Conservation (phyloP, 2,113 vertebrate genomes). For the Cottus gobio region DNA sequence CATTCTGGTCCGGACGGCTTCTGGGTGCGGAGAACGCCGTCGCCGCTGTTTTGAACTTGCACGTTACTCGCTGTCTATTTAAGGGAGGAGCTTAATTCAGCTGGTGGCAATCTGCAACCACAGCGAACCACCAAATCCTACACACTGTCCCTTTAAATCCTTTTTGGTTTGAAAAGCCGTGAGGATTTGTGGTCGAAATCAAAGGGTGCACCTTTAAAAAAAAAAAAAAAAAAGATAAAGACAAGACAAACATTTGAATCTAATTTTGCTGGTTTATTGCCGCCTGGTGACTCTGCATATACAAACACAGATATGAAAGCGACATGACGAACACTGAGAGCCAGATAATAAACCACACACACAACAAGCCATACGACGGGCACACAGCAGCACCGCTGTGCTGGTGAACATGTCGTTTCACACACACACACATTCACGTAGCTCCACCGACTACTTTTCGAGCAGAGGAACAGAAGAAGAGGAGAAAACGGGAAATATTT, state of each 20-base stretch:
- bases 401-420: slow-evolving; percentile 6
- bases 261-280: not conserved
- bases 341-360: slow-evolving; percentile 19
- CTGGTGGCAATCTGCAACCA: too few species aligned
- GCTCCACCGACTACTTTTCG: slow-evolving; percentile 11
- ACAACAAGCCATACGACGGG: slow-evolving; percentile 60
- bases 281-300: slow-evolving; percentile 38
- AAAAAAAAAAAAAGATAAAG: not conserved
- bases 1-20: too few species aligned
- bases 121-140: too few species aligned
- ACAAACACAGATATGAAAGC: not conserved
- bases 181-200: not conserved
- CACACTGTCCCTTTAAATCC: not conserved
- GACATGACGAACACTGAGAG: slow-evolving; percentile 18
- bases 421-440: slow-evolving; percentile 39
- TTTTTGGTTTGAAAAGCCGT: not conserved
- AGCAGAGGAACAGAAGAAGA: slow-evolving; percentile 34
- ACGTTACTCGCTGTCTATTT: not conserved
- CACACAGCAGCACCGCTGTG: slow-evolving; percentile 32
- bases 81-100: too few species aligned
- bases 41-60: not conserved
- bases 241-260: not conserved
- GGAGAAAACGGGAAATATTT: slow-evolving; percentile 51
- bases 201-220: not conserved
- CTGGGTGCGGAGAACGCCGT: too few species aligned